Base-by-base conservation (phyloP, 53 echinoderm and acorn worm species). In the Glandiceps talaboti region DNA sequence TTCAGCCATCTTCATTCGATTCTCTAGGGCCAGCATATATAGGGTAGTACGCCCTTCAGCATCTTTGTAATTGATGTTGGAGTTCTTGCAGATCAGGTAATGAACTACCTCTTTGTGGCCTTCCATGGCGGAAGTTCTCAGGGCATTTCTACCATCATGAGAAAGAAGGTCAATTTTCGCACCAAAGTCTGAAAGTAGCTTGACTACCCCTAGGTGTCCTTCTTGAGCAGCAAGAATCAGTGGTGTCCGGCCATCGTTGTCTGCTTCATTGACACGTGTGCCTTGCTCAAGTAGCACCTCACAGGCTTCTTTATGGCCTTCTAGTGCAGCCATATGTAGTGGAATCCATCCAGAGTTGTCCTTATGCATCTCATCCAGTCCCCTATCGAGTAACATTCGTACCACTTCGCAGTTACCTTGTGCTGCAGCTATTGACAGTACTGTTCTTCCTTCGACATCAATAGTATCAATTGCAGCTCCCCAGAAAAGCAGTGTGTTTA, bases 291-390 rank as follows among this genome's bases (percentile, higher is more conserved):
- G 85, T 77, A 99, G 87, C 0, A 91, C 93, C 31, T 85, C 80
- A 33, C 93, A 94, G n/a, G 93, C 99, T 31, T 99, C 89, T 33
- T 86, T 83, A 73, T 99, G 93, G 45, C 99, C 99, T 81, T 91
- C 99, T 78, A 91, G 91, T 78, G 93, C 91, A 85, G 94, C 90
- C 99, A 99, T 99, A 75, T 99, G 99, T 0, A 99, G 86, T 14
- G 99, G 99, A 33, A 93, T 99, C 99, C 99, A 99, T 30, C 99
- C 99, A 80, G 94, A 88, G 75, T 99, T 89, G 77, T 99, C 99
- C 33, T 89, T 89, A 74, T 99, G 99, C 99, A 99, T 99, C 77
- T 99, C 99, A 84, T 99, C 99, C 25, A 99, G 81, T 26, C 99
- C 99, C 45, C 99, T 82, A 29, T 99, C 99, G 26, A 99, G 85